Evolutionary conservation across 2,113 vertebrate genomes (phyloP).

Genomic region (Channa argus): DNA sequence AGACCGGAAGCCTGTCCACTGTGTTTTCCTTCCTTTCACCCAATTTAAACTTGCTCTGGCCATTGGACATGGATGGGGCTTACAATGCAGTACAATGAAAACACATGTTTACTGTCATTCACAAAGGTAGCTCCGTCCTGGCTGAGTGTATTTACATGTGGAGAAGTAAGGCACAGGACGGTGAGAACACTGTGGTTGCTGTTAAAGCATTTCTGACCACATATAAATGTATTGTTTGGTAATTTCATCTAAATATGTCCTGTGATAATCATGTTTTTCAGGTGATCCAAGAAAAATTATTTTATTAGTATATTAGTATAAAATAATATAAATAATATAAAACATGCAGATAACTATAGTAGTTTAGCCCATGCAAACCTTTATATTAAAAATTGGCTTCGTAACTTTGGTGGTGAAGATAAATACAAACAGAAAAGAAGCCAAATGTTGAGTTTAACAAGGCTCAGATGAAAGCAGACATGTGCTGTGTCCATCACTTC

Average conservation of each 20-base stretch:
- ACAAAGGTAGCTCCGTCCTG: conserved; percentile 13
- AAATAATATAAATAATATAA: no score
- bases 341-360: neutral
- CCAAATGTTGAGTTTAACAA: conserved; percentile 32
- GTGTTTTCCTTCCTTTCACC: conserved; percentile 34
- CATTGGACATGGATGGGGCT: conserved; percentile 51
- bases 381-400: conserved; percentile 7
- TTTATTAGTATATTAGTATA: no score
- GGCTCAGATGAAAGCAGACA: conserved; percentile 37
- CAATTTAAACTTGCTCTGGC: conserved; percentile 51
- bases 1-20: conserved; percentile 12
- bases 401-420: neutral
- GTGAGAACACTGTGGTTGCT: neutral
- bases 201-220: neutral
- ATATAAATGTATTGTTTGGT: neutral
- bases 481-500: conserved; percentile 36
- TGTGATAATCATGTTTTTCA: neutral
- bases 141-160: conserved; percentile 22
- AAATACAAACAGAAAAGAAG: conserved; percentile 3
- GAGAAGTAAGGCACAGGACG: neutral
- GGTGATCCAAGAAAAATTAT: no score
- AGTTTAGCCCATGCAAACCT: neutral
- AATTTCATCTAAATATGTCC: no score
- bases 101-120: conserved; percentile 60
- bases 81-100: conserved; percentile 54